These are phyloP conservation scores for Semnopithecus entellus DNA, from an alignment of 2,113 vertebrate genomes.

Conservation along the genomic window DNA sequence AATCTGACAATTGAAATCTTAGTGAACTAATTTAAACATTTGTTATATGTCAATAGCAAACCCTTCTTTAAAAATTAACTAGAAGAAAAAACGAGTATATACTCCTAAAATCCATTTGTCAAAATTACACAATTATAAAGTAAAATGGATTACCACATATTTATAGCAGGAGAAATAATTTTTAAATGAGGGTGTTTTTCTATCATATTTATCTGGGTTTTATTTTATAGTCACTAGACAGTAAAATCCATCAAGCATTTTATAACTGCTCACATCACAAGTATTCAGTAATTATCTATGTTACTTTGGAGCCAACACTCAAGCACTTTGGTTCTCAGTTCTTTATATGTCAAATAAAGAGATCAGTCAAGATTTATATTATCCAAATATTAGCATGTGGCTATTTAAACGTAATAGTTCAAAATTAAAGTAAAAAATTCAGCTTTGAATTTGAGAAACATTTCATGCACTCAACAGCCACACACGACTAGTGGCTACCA, in stretches of 20 bases:
- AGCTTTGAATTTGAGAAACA: neutral
- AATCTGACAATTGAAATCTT: constrained; percentile 45
- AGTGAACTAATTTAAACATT: constrained; percentile 46
- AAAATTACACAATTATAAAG: neutral
- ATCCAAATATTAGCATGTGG: neutral
- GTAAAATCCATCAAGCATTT: constrained; percentile 23
- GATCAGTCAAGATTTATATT: neutral
- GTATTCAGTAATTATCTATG: constrained; percentile 19
- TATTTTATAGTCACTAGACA: constrained; percentile 29
- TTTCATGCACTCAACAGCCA: neutral
- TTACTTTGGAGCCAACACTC: neutral
- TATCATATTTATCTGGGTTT: neutral
- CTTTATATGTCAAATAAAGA: neutral
- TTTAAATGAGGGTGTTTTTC: neutral
- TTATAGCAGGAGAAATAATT: neutral
- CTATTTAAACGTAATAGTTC: neutral
- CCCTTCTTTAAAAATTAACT: neutral
- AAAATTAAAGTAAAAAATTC: neutral
- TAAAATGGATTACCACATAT: neutral
- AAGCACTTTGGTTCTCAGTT: neutral
- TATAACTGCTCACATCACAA: neutral
- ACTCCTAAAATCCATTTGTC: constrained; percentile 23
- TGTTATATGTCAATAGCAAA: constrained; percentile 39
- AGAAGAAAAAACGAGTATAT: neutral
- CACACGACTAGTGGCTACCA: neutral